Evolutionary conservation across 2,113 vertebrate genomes (phyloP), one percentile per base, ranked within the genome.

Genomic region (Sebastes fasciatus): DNA sequence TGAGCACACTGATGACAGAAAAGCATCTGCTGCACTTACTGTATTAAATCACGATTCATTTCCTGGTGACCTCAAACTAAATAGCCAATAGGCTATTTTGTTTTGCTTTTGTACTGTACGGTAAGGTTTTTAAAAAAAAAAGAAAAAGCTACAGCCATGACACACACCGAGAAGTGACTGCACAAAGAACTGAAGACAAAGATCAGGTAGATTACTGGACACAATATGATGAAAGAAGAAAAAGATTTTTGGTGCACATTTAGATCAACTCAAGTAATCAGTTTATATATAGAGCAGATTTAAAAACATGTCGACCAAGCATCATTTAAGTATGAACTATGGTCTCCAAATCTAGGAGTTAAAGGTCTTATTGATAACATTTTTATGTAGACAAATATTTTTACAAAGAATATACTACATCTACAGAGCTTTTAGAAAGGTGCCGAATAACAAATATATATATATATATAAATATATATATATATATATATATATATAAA

Each of bases 41-140:
- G 69, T 71, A 80, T 83, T 71, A 75, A 83, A 83, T 10, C 43
- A 49, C 60, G 49, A 82, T 80, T 73, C 26, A 75, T 26, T 76
- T 82, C 77, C 48, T 7, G 6, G 60, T 80, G 58, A 80, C 77
- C 64, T 75, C 43, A 67, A 75, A 80, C 13, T 45, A 55, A 82
- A 79, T 1, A 74, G 74, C 57, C 82, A 74, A 58, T 26, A 13
- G 43, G 21, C 26, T 43, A 12, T 74, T 52, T 34, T 74, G 45
- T 9, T 63, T 58, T 64, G 34, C 51, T 70, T 79, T 75, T 46
- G 40, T 83, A 64, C 51, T 8, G 70, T 72, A 51, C 2, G 1
- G 3, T 64, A 48, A 14, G 21, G n/a, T 58, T 26, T 52, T 17
- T 34, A 40, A 14, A 34, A 34, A 34, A 57, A 23, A 57, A 23